A percentile compares a stretch with the other conserved stretches of the same genome.
Evolutionary conservation across 2,797 vertebrate species (phyloP).

Genomic region (Muscicapa striata): DNA sequence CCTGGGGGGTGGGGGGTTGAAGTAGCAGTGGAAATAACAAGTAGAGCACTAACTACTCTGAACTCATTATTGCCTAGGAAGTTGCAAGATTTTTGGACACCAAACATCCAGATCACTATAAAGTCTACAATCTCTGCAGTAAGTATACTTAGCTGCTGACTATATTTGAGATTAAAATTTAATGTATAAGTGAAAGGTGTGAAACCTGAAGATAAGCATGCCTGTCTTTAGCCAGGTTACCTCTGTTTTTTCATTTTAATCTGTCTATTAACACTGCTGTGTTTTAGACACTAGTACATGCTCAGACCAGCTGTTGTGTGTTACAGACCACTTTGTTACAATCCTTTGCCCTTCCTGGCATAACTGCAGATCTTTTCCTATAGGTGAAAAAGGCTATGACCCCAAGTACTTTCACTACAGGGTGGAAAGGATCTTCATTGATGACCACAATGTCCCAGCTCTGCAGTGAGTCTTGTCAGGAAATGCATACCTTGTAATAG

Average conservation of each 20-base stretch:
- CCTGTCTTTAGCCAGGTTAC: not conserved
- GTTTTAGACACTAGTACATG: not conserved
- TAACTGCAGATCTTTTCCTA: not conserved
- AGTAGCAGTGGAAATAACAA: not conserved
- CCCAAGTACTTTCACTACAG: constrained; percentile 90
- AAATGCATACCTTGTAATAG: fast-evolving
- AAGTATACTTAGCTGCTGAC: constrained; percentile 70
- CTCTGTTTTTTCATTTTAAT: not conserved
- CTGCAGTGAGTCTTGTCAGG: constrained; percentile 83
- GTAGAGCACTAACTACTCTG: not conserved
- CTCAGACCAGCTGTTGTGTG: not conserved
- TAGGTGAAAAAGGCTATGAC: constrained; percentile 94
- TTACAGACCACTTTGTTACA: not conserved
- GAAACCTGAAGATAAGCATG: not conserved
- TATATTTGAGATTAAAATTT: not conserved
- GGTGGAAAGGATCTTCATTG: constrained; percentile 89
- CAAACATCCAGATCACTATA: constrained; percentile 91
- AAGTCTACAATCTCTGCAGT: constrained; percentile 99
- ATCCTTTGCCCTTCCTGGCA: not conserved
- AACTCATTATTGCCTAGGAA: constrained; percentile 79
- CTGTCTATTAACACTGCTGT: not conserved
- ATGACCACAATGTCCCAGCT: constrained; percentile 93
- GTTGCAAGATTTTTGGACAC: constrained; percentile 91
- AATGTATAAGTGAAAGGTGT: not conserved
- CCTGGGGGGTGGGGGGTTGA: fast-evolving